Percentiles rank a stretch among this genome's conserved stretches.
These are phyloP conservation scores for Ochlodes sylvanus DNA, from an alignment of 2,888 invertebrate species.

Conservation along the genomic window DNA sequence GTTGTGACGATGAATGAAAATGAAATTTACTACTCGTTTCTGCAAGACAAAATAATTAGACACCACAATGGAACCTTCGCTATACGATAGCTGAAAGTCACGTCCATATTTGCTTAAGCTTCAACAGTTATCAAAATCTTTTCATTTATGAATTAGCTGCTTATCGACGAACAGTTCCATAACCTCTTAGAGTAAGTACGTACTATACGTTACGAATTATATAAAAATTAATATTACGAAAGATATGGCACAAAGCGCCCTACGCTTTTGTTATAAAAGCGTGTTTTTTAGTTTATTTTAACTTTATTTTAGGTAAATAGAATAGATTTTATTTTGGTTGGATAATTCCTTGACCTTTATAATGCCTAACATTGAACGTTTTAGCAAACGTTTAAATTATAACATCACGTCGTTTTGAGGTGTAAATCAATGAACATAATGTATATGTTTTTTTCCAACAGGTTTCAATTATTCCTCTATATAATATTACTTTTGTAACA, in stretches of 20 bases:
- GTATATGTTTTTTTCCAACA: background rate
- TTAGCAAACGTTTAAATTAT: constrained; percentile 7
- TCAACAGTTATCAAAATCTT: background rate
- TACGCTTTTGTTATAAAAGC: no score
- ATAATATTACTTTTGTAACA: constrained; percentile 12
- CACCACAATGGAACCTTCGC: constrained; percentile 52
- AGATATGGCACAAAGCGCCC: no score
- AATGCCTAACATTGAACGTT: constrained; percentile 7
- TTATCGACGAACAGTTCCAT: no score
- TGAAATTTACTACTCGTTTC: constrained; percentile 56
- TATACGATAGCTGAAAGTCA: background rate
- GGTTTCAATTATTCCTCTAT: constrained; percentile 41
- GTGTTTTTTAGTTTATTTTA: no score
- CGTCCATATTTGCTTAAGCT: no score
- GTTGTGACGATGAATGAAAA: no score
- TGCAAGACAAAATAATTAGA: constrained; percentile 56
- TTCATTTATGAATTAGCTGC: background rate
- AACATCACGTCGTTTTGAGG: background rate
- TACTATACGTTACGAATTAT: no score
- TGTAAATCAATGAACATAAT: constrained; percentile 33
- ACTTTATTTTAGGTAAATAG: no score
- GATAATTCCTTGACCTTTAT: constrained; percentile 4
- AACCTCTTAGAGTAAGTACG: no score
- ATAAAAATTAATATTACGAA: no score
- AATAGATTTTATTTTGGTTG: background rate